A percentile compares a stretch with the other conserved stretches of the same genome.
Evolutionary conservation across 2,888 invertebrate genomes (phyloP).

Genomic region (Drosophila melanosoma): DNA sequence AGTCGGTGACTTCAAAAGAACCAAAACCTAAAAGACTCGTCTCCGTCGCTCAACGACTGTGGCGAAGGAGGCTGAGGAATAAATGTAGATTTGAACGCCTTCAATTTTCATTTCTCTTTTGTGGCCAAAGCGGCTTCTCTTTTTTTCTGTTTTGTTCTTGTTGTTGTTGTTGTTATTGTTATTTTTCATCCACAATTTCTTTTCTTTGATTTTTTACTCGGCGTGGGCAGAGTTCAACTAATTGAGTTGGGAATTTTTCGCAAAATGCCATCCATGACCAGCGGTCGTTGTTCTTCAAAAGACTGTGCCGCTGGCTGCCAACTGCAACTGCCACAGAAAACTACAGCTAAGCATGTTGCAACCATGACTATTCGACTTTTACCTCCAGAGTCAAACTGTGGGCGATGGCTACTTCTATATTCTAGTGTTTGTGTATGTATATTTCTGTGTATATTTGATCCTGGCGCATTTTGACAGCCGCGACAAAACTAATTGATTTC

Average conservation of each 20-base stretch:
- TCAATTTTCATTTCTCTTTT: slow-evolving; percentile 62
- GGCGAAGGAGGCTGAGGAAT: slow-evolving; percentile 53
- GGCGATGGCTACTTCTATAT: slow-evolving; percentile 17
- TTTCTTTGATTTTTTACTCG: slow-evolving; percentile 33
- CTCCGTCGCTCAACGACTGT: slow-evolving; percentile 38
- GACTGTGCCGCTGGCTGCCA: slow-evolving; percentile 33
- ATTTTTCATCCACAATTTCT: slow-evolving; percentile 13
- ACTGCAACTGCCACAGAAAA: slow-evolving; percentile 20
- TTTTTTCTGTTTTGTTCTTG: slow-evolving; percentile 27
- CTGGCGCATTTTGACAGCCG: slow-evolving; percentile 82
- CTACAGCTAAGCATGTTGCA: slow-evolving; percentile 34
- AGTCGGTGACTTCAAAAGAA: slow-evolving; percentile 81
- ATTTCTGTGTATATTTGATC: slow-evolving; percentile 32
- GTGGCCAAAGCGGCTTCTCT: slow-evolving; percentile 59
- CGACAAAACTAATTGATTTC: slow-evolving; percentile 85
- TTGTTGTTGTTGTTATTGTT: not conserved
- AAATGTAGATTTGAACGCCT: slow-evolving; percentile 82
- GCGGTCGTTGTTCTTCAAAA: slow-evolving; percentile 47
- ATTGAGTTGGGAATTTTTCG: slow-evolving; percentile 79
- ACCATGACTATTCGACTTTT: slow-evolving; percentile 59
- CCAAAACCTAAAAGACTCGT: slow-evolving; percentile 30
- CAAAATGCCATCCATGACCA: slow-evolving; percentile 63
- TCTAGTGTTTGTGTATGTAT: not conserved
- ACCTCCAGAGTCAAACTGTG: not conserved
- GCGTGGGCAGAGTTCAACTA: slow-evolving; percentile 71